Evolutionary conservation across 1,140 invertebrate genomes (phyloP).

Genomic region (Drosophila malerkotliana): DNA sequence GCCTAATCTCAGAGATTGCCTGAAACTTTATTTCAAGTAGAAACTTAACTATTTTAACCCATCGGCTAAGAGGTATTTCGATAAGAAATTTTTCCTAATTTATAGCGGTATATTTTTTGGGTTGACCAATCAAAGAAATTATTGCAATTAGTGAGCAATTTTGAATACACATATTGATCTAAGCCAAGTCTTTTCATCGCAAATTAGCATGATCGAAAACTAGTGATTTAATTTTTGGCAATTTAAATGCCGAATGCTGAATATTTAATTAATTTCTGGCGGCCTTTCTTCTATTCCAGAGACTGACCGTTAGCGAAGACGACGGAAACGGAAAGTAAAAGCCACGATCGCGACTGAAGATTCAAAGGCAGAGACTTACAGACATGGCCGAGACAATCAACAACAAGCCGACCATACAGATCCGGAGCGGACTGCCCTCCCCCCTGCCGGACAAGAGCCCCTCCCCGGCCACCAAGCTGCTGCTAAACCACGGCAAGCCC

Average conservation of each 20-base stretch:
- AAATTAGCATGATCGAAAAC: slow-evolving; percentile 42
- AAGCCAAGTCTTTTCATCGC: slow-evolving; percentile 18
- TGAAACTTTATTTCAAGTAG: not conserved
- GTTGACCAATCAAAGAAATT: slow-evolving; percentile 42
- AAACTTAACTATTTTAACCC: slow-evolving; percentile 1
- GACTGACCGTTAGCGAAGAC: slow-evolving; percentile 58
- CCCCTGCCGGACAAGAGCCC: slow-evolving; percentile 74
- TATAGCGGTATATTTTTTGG: slow-evolving; percentile 2
- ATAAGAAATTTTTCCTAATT: slow-evolving; percentile 33
- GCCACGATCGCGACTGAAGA: slow-evolving; percentile 36
- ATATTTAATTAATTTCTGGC: slow-evolving; percentile 23
- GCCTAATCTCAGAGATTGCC: slow-evolving; percentile 1
- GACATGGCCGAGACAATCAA: slow-evolving; percentile 73
- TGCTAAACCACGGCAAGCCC: slow-evolving; percentile 83
- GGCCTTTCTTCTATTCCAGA: slow-evolving; percentile 33
- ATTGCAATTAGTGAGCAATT: slow-evolving; percentile 24
- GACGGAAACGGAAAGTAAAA: slow-evolving; percentile 76
- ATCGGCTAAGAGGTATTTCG: slow-evolving; percentile 2
- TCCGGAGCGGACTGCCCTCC: slow-evolving; percentile 62
- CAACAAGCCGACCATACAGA: slow-evolving; percentile 77
- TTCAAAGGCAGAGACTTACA: slow-evolving; percentile 19
- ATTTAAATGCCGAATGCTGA: slow-evolving; percentile 39
- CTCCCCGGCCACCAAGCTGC: slow-evolving; percentile 75
- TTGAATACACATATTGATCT: slow-evolving; percentile 14
- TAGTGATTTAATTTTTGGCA: slow-evolving; percentile 37